phyloP scores from a whole-genome alignment of 2,113 vertebrate species.

The Cyanistes caeruleus region DNA sequence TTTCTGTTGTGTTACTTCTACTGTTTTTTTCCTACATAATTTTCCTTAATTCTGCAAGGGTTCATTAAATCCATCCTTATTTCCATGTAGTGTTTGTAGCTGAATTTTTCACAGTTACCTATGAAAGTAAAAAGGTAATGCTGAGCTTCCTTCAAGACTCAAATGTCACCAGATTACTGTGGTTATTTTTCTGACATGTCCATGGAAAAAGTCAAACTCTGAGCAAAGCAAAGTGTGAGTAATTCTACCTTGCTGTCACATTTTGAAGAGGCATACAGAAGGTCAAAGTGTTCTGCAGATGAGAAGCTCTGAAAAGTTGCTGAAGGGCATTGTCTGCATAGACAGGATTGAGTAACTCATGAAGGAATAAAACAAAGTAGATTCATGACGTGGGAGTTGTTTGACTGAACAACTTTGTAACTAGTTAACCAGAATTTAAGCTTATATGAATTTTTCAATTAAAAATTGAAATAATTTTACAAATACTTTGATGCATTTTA shows the following conservation, averaged over 20 bases:
- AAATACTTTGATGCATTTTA: not conserved
- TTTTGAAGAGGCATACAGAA: not conserved
- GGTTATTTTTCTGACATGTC: not conserved
- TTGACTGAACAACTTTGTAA: not conserved
- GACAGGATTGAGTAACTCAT: not conserved
- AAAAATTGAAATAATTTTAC: not conserved
- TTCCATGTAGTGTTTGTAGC: not conserved
- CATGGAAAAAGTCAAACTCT: not conserved
- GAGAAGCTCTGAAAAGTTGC: not conserved
- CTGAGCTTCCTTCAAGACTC: not conserved
- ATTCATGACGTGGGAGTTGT: not conserved
- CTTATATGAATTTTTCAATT: not conserved
- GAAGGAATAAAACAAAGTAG: not conserved
- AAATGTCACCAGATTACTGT: not conserved
- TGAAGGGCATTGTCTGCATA: not conserved
- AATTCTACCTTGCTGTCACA: constrained; percentile 21
- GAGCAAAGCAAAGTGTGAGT: not conserved
- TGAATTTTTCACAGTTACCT: not conserved
- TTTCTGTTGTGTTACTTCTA: not conserved
- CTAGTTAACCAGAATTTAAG: not conserved
- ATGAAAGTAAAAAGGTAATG: not conserved
- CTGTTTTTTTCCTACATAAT: not conserved
- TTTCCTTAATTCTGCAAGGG: not conserved
- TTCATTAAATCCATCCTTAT: not conserved
- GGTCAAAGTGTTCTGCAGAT: not conserved